Conservation (phyloP, 2,113 vertebrate species). For the Pongo pygmaeus region DNA sequence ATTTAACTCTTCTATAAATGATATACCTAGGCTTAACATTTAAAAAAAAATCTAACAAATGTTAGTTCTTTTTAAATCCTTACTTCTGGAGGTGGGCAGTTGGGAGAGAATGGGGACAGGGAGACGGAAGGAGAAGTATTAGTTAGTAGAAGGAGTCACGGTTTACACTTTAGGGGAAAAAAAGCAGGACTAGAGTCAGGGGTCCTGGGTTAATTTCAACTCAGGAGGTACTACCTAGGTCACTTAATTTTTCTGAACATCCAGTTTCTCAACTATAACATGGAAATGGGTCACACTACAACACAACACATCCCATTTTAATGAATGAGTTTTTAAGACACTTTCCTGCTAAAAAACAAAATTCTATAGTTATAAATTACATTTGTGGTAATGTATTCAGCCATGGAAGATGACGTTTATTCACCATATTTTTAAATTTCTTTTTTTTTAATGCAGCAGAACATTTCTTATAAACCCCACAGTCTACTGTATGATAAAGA, state of each 20-base stretch:
- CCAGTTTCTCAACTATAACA: conserved; percentile 15
- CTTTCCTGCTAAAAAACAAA: background rate
- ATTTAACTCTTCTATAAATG: background rate
- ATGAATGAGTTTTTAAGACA: conserved; percentile 5
- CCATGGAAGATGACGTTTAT: background rate
- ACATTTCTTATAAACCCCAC: background rate
- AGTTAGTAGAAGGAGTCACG: background rate
- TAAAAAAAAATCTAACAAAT: background rate
- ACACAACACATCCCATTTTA: background rate
- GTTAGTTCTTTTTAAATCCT: background rate
- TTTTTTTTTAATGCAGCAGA: conserved; percentile 10
- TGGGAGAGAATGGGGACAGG: background rate
- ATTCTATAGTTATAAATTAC: background rate
- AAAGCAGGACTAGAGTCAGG: background rate
- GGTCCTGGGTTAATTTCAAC: background rate
- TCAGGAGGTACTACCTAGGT: background rate
- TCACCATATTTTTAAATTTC: background rate
- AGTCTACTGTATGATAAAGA: background rate
- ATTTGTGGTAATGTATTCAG: conserved; percentile 10
- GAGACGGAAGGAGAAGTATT: background rate
- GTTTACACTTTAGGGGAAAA: background rate
- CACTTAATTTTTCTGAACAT: background rate
- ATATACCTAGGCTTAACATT: background rate
- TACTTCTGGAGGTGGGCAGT: background rate
- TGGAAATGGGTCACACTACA: background rate